Conservation (phyloP, 2,888 invertebrate genomes). For the Sarcophaga variegata region DNA sequence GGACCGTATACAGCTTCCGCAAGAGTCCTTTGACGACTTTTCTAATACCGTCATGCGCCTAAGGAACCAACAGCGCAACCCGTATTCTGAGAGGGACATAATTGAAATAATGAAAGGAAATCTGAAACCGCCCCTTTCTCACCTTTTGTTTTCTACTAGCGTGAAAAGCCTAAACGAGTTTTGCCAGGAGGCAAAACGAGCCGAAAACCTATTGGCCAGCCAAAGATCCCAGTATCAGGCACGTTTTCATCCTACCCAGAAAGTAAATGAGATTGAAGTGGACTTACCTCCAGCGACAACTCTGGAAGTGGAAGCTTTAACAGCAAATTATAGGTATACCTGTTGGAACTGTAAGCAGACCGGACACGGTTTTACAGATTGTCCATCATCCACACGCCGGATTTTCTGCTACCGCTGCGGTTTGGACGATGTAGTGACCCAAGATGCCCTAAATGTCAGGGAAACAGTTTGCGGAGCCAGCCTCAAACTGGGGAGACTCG, state of each 20-base stretch:
- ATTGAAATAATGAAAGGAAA: neutral
- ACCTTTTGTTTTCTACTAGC: neutral
- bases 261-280: neutral
- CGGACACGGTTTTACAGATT: neutral
- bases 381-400: too few species aligned
- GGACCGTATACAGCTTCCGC: neutral
- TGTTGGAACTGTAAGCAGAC: slow-evolving; percentile 19
- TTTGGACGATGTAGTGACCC: too few species aligned
- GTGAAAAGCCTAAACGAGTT: neutral
- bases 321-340: neutral
- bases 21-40: slow-evolving; percentile 12
- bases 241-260: neutral
- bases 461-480: too few species aligned
- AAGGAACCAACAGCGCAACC: slow-evolving; percentile 16
- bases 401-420: too few species aligned
- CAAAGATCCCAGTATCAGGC: neutral
- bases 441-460: too few species aligned
- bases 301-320: neutral
- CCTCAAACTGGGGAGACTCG: too few species aligned
- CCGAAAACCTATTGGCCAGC: slow-evolving; percentile 11
- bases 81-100: slow-evolving; percentile 11
- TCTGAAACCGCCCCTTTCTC: neutral
- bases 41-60: neutral
- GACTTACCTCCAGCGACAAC: neutral
- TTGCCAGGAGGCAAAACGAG: slow-evolving; percentile 16